Base-by-base conservation (phyloP, 2,888 invertebrate genomes). In the Watsonalla binaria region DNA sequence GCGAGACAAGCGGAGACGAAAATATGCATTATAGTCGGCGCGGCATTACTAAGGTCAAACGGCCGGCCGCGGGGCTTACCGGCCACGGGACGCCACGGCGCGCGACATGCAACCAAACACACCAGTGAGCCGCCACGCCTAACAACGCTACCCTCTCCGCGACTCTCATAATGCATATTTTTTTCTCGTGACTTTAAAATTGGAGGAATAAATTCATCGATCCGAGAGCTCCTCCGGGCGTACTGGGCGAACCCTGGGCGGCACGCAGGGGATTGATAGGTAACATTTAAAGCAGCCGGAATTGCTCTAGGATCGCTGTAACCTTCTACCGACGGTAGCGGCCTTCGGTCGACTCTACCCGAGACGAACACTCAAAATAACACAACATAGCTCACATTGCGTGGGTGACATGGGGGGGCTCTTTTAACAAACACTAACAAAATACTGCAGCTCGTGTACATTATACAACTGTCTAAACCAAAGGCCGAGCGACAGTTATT, bases 1-100 rank as follows among this genome's bases (percentile, higher is more conserved):
- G 49, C 60, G 63, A 50, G 59, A 65, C 62, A 61, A 57, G 66
- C 45, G 60, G 83, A 84, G 86, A 83, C 78, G 75, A 86, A 85
- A 86, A 88, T 87, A 89, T 87, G 89, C 88, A 88, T 87, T 86
- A 86, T 80, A 65, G 68, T 59, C 68, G 65, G 62, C 72, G 74
- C 73, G 73, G 70, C 88, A 86, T 90, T 85, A 89, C 89, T 88
- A 87, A 90, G 90, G 87, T 76, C 86, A 86, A 84, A 82, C 78
- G 70, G 71, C 69, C 66, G 64, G 65, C 57, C 65, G 63, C 68
- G 59, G 72, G 60, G 82, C 86, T 86, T 86, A 86, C 86, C 87
- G 80, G 74, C 75, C 72, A 60, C 68, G 72, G 62, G 68, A 63
- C 72, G 68, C 72, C 67, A 71, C 69, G 66, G 69, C 69, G 68